Percentiles rank a stretch among this genome's conserved stretches.
phyloP scores from a whole-genome alignment of 2,888 invertebrate species.

The Homarus gammarus region DNA sequence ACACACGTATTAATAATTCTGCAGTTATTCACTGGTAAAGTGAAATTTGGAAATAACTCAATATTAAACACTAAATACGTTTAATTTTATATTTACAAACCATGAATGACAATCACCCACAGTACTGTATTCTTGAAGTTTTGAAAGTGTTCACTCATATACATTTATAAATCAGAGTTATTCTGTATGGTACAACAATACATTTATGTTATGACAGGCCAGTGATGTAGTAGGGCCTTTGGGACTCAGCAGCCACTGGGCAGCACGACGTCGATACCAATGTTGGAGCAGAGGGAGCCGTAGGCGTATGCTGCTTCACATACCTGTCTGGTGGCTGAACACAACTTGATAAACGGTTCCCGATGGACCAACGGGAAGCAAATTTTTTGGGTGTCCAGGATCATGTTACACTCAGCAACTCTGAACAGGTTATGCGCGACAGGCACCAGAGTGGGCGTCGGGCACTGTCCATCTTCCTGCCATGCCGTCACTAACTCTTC shows the following conservation, averaged over 20 bases:
- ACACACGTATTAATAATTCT: no score
- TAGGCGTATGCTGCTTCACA: conserved; percentile 59
- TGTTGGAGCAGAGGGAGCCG: conserved; percentile 20
- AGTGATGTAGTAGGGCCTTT: no score
- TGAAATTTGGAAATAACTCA: no score
- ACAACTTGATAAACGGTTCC: conserved; percentile 44
- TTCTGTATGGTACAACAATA: no score
- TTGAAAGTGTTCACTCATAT: no score
- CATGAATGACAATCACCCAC: no score
- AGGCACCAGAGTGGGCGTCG: background rate
- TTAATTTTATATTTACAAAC: no score
- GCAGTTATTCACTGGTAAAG: no score
- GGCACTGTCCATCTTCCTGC: conserved; percentile 54
- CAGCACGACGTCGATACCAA: background rate
- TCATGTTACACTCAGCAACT: conserved; percentile 19
- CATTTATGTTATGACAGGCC: no score
- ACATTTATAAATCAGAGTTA: no score
- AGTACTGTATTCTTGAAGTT: no score
- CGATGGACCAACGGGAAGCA: conserved; percentile 43
- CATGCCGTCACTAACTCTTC: conserved; percentile 42
- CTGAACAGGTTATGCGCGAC: background rate
- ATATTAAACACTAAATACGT: no score
- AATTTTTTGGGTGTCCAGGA: conserved; percentile 27
- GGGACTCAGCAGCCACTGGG: conserved; percentile 44
- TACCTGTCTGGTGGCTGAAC: background rate